A percentile compares a stretch with the other conserved stretches of the same genome.
Conservation (phyloP, 2,113 vertebrate species). For the Pygoscelis antarcticus region DNA sequence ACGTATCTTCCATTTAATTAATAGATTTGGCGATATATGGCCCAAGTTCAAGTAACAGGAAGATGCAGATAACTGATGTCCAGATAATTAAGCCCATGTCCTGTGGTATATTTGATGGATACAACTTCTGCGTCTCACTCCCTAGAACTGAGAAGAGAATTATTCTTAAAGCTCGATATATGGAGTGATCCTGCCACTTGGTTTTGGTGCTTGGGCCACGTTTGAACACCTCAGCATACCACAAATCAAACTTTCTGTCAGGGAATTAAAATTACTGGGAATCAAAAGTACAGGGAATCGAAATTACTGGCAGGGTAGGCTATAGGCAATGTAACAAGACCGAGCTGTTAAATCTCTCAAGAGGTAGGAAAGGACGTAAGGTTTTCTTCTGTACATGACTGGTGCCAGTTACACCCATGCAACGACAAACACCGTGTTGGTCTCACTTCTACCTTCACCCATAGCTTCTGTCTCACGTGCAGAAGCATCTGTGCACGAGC, state of each 20-base stretch:
- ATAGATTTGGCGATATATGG: not conserved
- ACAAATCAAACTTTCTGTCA: not conserved
- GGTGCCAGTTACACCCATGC: not conserved
- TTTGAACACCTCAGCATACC: not conserved
- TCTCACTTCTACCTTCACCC: not conserved
- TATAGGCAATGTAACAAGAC: not conserved
- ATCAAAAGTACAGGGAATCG: not conserved
- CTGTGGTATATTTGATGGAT: not conserved
- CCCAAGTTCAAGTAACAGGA: not conserved
- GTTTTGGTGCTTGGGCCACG: not conserved
- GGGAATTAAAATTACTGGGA: not conserved
- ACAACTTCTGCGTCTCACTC: not conserved
- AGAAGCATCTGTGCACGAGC: not conserved
- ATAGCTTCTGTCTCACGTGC: not conserved
- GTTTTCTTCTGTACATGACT: not conserved
- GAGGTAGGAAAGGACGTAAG: not conserved
- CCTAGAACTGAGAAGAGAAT: not conserved
- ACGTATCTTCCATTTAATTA: not conserved
- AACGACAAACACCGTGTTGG: not conserved
- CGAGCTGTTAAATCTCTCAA: too few relatives aligned
- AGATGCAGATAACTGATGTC: not conserved
- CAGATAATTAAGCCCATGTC: rapidly evolving
- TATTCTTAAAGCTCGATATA: not conserved
- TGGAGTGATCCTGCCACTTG: not conserved
- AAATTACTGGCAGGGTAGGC: not conserved